Evolutionary conservation across 2,888 invertebrate genomes (phyloP).

Genomic region (Sarcophaga rosellei): DNA sequence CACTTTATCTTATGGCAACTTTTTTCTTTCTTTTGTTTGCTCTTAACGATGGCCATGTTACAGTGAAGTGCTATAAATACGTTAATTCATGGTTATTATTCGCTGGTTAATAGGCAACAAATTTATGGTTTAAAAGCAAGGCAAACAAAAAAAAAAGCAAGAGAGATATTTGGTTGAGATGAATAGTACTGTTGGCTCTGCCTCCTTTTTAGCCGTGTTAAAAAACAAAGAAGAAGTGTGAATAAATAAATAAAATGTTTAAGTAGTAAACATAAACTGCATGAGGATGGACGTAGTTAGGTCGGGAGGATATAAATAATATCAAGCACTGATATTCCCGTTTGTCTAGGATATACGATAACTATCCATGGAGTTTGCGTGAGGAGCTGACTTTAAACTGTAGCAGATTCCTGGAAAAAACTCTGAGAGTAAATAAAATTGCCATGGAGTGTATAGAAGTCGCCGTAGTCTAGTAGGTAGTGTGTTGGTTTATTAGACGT

Average conservation of each 20-base stretch:
- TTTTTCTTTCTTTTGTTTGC: constrained; percentile 11
- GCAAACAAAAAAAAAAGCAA: constrained; percentile 8
- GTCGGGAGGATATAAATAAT: too few relatives aligned
- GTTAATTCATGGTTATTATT: constrained; percentile 73
- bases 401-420: too few relatives aligned
- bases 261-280: not conserved
- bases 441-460: too few relatives aligned
- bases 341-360: too few relatives aligned
- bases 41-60: constrained; percentile 64
- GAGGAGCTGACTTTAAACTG: too few relatives aligned
- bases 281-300: not conserved
- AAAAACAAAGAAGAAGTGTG: not conserved
- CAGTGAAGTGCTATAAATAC: constrained; percentile 73
- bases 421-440: too few relatives aligned
- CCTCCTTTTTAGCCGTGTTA: not conserved
- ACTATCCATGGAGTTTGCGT: too few relatives aligned
- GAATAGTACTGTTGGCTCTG: not conserved
- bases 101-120: constrained; percentile 65
- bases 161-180: not conserved
- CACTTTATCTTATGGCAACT: not conserved
- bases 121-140: constrained; percentile 50
- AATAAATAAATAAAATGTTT: constrained; percentile 69
- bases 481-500: too few relatives aligned
- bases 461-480: too few relatives aligned
- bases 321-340: too few relatives aligned